phyloP scores from a whole-genome alignment of 2,113 vertebrate species.

The Chaenogobius annularis region DNA sequence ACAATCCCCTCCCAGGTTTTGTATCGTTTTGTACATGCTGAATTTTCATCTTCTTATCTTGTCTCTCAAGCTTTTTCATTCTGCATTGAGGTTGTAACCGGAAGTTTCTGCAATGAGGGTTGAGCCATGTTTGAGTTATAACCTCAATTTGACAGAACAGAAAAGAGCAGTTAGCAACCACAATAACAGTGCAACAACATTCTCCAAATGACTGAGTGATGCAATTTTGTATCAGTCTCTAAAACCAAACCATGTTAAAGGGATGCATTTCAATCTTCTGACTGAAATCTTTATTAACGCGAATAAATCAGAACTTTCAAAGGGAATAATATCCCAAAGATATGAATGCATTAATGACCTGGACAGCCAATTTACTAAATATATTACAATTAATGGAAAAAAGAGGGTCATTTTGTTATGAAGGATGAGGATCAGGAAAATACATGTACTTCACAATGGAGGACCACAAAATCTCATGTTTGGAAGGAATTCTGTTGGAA shows the following conservation, averaged over 20 bases:
- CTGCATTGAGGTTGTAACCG: conserved; percentile 56
- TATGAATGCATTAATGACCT: too few species aligned
- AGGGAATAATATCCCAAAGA: too few species aligned
- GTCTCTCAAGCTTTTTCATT: conserved; percentile 23
- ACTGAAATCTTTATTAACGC: too few species aligned
- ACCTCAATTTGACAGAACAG: conserved; percentile 59
- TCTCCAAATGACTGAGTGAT: background rate
- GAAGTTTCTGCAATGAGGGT: conserved; percentile 55
- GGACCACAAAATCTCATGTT: too few species aligned
- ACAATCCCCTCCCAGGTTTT: background rate
- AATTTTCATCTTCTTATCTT: conserved; percentile 22
- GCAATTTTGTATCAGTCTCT: background rate
- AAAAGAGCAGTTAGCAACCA: conserved; percentile 36
- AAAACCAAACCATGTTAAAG: background rate
- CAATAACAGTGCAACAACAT: background rate
- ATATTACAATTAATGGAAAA: too few species aligned
- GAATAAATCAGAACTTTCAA: too few species aligned
- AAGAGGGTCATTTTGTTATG: too few species aligned
- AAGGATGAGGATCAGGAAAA: too few species aligned
- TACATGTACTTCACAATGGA: too few species aligned
- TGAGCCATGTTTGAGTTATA: conserved; percentile 41
- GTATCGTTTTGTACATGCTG: background rate
- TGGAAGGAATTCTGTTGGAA: too few species aligned
- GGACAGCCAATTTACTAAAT: too few species aligned
- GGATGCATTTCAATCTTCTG: background rate